Conservation (phyloP, 2,888 invertebrate species). For the Trisateles emortualis region DNA sequence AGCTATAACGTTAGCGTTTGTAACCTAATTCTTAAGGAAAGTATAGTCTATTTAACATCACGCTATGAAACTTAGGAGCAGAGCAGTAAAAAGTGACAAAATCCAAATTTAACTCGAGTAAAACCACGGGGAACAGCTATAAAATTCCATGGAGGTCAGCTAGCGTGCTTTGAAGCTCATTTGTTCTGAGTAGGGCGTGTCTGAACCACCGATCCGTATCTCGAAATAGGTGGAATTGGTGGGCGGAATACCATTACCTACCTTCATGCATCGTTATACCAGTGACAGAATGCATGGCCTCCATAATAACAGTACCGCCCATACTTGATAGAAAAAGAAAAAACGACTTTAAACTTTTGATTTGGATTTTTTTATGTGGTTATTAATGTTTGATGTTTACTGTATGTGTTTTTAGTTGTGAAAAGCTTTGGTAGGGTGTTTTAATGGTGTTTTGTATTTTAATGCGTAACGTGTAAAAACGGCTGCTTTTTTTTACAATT, state of each 20-base stretch:
- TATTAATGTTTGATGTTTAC: conserved; percentile 14
- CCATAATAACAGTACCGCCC: conserved; percentile 70
- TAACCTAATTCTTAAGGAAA: too few species aligned
- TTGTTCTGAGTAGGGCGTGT: conserved; percentile 73
- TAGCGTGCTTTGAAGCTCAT: conserved; percentile 55
- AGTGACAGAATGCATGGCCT: conserved; percentile 72
- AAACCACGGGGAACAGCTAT: too few species aligned
- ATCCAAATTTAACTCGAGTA: too few species aligned
- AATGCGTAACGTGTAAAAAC: too few species aligned
- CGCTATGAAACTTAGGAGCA: too few species aligned
- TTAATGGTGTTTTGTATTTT: too few species aligned
- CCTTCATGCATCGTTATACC: conserved; percentile 57
- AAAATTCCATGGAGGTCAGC: conserved; percentile 38
- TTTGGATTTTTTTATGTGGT: conserved; percentile 19
- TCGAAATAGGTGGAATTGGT: conserved; percentile 80
- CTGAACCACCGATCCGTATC: conserved; percentile 81
- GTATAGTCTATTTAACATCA: too few species aligned
- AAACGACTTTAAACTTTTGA: conserved; percentile 40
- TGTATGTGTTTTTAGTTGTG: not conserved
- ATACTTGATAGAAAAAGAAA: conserved; percentile 57
- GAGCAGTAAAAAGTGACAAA: too few species aligned
- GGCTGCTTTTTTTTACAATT: too few species aligned
- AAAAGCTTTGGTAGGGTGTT: too few species aligned
- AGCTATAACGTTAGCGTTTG: too few species aligned
- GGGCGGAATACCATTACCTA: conserved; percentile 82